Percentiles rank a stretch among this genome's conserved stretches.
phyloP scores from a whole-genome alignment of 2,113 vertebrate species.

The Hemiscyllium ocellatum region DNA sequence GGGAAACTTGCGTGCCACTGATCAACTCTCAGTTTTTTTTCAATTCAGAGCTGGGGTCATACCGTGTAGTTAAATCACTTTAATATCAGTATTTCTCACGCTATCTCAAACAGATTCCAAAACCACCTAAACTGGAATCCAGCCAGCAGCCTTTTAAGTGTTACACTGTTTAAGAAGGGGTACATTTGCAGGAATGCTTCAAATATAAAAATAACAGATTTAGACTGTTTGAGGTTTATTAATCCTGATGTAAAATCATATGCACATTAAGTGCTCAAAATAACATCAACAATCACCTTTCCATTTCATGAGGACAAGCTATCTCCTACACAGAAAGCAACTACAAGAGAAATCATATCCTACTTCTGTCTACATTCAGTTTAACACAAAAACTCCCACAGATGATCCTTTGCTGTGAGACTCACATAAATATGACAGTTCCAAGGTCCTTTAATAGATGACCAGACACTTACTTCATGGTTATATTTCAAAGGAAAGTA shows the following conservation, averaged over 20 bases:
- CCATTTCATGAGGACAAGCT: not conserved
- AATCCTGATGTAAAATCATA: not conserved
- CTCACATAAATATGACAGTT: not conserved
- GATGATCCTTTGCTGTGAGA: not conserved
- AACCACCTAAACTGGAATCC: not conserved
- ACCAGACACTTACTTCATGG: not conserved
- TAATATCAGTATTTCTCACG: conserved; percentile 4
- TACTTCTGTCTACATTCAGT: not conserved
- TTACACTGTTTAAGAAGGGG: not conserved
- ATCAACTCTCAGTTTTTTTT: conserved; percentile 17
- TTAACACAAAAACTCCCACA: not conserved
- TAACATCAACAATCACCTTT: not conserved
- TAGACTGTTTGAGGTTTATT: not conserved
- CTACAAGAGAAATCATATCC: too few species aligned
- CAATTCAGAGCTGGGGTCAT: not conserved
- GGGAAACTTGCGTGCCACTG: conserved; percentile 25
- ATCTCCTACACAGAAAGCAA: not conserved
- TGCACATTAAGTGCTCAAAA: not conserved
- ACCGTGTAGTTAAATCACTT: not conserved
- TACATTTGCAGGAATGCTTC: not conserved
- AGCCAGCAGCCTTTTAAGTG: not conserved
- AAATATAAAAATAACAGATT: not conserved
- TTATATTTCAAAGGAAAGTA: not conserved
- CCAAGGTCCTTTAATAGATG: not conserved
- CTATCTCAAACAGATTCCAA: not conserved